Evolutionary conservation across 2,888 invertebrate species (phyloP).

Genomic region (Acleris holmiana): DNA sequence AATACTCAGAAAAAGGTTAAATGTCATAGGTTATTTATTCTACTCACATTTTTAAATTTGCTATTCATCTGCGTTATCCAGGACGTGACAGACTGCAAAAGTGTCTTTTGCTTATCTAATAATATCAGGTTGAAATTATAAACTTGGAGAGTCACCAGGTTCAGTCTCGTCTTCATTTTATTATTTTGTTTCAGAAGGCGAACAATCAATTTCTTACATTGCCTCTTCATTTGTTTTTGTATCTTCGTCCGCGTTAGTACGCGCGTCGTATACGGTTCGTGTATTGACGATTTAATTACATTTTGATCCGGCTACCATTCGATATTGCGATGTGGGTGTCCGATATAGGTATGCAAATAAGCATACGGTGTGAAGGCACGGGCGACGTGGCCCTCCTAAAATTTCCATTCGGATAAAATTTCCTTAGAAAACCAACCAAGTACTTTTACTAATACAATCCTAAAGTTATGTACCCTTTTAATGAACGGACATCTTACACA

Average conservation of each 20-base stretch:
- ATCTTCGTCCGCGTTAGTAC: slow-evolving; percentile 61
- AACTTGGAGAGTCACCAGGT: no score
- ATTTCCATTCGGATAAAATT: slow-evolving; percentile 19
- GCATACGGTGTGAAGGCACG: slow-evolving; percentile 49
- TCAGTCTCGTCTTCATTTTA: no score
- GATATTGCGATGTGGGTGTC: slow-evolving; percentile 81
- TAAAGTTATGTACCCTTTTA: slow-evolving; percentile 16
- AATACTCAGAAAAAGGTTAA: not conserved
- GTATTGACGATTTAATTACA: slow-evolving; percentile 83
- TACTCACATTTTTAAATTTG: not conserved
- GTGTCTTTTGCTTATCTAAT: no score
- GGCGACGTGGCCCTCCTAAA: slow-evolving; percentile 7
- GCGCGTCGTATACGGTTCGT: slow-evolving; percentile 75
- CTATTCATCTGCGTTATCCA: not conserved
- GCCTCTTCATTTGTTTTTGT: slow-evolving; percentile 51
- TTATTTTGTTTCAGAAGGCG: not conserved
- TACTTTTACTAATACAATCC: slow-evolving; percentile 2
- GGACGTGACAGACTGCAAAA: no score
- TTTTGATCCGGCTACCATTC: slow-evolving; percentile 74
- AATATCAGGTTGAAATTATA: no score
- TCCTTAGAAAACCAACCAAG: not conserved
- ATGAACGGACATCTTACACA: slow-evolving; percentile 12
- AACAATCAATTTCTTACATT: not conserved
- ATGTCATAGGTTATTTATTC: no score
- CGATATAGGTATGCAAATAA: slow-evolving; percentile 76